Evolutionary conservation across 2,113 vertebrate species (phyloP).

Genomic region (Rhipidura dahli): DNA sequence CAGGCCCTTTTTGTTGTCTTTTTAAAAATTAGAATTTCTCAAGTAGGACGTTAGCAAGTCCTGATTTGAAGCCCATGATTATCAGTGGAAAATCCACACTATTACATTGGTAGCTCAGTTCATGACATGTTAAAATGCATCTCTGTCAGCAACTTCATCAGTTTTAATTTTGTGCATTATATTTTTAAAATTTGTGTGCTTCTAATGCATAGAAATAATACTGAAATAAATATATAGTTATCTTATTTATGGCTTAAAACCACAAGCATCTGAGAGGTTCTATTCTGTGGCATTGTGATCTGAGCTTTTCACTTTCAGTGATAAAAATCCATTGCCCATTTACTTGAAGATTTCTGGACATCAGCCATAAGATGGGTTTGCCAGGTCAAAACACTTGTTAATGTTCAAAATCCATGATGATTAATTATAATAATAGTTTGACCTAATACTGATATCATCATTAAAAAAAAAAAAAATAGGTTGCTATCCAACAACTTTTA

Average conservation of each 20-base stretch:
- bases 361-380: not conserved
- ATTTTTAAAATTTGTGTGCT: not conserved
- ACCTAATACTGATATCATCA: not conserved
- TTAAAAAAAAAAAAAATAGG: not conserved
- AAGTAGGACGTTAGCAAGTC: not conserved
- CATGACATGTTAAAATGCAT: rapidly evolving
- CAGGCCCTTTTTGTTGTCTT: not conserved
- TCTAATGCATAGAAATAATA: not conserved
- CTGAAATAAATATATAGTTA: not conserved
- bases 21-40: not conserved
- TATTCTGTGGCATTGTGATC: not conserved
- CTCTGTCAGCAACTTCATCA: not conserved
- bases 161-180: not conserved
- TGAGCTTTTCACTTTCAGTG: not conserved
- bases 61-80: not conserved
- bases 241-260: not conserved
- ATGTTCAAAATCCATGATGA: not conserved
- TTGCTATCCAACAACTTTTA: not conserved
- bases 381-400: not conserved
- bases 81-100: not conserved
- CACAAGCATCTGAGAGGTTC: not conserved
- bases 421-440: not conserved
- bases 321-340: not conserved
- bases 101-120: not conserved
- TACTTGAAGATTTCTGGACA: not conserved